Conservation (phyloP, 2,113 vertebrate species). For the Caracal caracal region DNA sequence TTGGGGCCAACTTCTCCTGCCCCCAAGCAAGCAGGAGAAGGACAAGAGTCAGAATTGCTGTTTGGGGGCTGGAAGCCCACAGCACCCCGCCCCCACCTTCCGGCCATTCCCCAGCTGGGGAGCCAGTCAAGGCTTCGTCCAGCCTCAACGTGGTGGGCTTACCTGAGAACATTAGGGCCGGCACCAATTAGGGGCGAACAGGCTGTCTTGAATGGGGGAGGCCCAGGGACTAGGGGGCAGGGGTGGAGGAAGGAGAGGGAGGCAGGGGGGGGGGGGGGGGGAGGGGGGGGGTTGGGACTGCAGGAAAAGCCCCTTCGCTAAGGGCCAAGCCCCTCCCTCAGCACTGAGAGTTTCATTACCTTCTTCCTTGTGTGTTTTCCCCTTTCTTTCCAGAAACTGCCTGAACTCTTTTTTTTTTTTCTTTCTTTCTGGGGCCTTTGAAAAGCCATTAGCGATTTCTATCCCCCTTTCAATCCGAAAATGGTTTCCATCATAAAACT, state of each 20-base stretch:
- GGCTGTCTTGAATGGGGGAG: not conserved
- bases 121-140: not conserved
- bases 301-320: not conserved
- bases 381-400: not conserved
- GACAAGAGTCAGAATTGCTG: accelerated
- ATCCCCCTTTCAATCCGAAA: not conserved
- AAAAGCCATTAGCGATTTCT: conserved; percentile 29
- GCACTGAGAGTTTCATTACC: not conserved
- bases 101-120: not conserved
- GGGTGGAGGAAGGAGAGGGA: accelerated
- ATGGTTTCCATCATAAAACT: not conserved
- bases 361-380: not conserved
- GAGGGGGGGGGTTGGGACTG: too few relatives aligned
- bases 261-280: accelerated
- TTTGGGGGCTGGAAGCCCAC: not conserved
- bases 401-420: not conserved
- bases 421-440: not conserved
- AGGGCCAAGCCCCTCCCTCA: not conserved
- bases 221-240: not conserved
- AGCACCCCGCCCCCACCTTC: not conserved
- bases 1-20: not conserved
- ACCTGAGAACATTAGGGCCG: not conserved
- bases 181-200: not conserved
- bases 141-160: not conserved
- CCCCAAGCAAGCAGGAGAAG: not conserved